Base-by-base conservation (phyloP, 2,113 vertebrate species). In the Sinosuthora webbiana region DNA sequence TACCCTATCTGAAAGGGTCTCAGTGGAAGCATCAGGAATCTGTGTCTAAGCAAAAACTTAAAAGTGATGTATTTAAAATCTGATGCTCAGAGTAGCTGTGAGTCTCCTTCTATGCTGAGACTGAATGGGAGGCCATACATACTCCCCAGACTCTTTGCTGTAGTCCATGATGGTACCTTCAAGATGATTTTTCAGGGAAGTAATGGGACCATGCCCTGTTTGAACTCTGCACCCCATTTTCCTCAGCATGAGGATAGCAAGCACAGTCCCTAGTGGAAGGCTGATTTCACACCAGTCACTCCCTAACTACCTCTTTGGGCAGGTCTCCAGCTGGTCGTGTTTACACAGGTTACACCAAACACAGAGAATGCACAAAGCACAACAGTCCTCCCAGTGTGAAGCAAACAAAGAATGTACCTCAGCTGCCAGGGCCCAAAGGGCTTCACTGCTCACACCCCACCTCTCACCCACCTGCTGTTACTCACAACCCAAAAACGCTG, bases 371-470 rank as follows among this genome's bases (percentile, higher is more conserved):
- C 42, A 62, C 42, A 53, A 44, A 49, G 31, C 1, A 4, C 67
- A 69, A 20, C 0, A 90, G 28, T 11, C 2, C 5, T 47, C 11
- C 28, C 37, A 4, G 1, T 0, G 28, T 31, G 79, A 86, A 55
- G 45, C 53, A 85, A 86, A 80, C 17, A 33, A 57, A 75, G 19
- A 0, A 7, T 4, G 31, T 11, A 28, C 25, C 2, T 13, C 30
- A 44, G 71, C 45, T 74, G 78, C 52, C 83, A 75, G 42, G 53
- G 30, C 70, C 76, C 49, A 57, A 17, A 59, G 39, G 57, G 55
- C 19, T 47, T 57, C 68, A 6, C 52, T 42, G 64, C 69, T 64
- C 74, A 42, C 63, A 37, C 11, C 47, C 7, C 1, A 2, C 22
- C 42, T 49, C 62, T 52, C 11, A 23, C 27, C 57, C 15, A 55